Base-by-base conservation (phyloP, 1,140 invertebrate genomes). In the Cydia amplana region DNA sequence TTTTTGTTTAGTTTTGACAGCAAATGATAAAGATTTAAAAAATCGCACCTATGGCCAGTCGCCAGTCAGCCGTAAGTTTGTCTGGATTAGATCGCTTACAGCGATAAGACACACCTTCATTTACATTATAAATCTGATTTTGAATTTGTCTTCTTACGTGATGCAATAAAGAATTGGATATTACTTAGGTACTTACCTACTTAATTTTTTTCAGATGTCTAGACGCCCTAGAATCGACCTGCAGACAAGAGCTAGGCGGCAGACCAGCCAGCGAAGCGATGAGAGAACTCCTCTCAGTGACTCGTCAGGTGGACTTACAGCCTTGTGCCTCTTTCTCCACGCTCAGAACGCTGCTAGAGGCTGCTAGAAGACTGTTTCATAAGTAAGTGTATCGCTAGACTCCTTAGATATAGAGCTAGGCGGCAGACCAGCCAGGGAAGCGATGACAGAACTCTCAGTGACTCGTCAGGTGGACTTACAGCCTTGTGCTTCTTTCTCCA, bases 401-500 rank as follows among this genome's bases (percentile, higher is more conserved):
- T 32, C 28, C 28, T 32, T 32, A 32, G 25, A 25, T 32, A 32
- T 32, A 32, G 4, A 32, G 28, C 28, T 32, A 32, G 28, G 2
- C 28, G 28, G 28, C 28, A 32, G 28, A 32, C 28, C 28, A 32
- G 28, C 28, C 28, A 32, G 28, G 2, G 2, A 32, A 32, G 28
- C 97, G 2, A 93, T 98, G 23, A 96, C 96, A 82, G 96, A 97
- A 94, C 97, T 98, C 81, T 96, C 95, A 75, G 96, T 96, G 25
- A 97, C 97, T 4, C 96, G 97, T 77, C 95, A 96, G 77, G 95
- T 98, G n/a, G 96, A 98, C 87, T 94, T 98, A n/a, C 96, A 95
- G 80, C 95, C 96, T 36, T 95, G 95, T 63, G 95, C 95, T 25
- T 96, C 96, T 46, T 96, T 96, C 74, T 96, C 96, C 0, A 91